Conservation (phyloP, 2,797 vertebrate species). For the Tenualosa thibaudeaui region DNA sequence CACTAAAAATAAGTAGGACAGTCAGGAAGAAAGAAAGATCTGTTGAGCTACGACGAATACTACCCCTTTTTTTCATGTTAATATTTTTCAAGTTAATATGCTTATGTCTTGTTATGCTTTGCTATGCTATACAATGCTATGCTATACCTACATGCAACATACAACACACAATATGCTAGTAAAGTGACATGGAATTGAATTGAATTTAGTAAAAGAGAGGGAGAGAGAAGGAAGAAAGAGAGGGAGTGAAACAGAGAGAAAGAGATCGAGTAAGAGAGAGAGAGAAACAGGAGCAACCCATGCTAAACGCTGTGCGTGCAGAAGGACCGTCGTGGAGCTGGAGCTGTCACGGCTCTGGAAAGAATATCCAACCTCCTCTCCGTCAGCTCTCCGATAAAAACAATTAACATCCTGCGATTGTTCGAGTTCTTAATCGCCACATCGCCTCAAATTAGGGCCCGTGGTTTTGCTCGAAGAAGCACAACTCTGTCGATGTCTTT, state of each 20-base stretch:
- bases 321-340: neutral
- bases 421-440: constrained; percentile 32
- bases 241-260: neutral
- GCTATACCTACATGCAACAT: too few species aligned
- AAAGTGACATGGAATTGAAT: too few species aligned
- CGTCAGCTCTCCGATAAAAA: constrained; percentile 25
- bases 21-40: neutral
- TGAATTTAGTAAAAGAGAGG: neutral
- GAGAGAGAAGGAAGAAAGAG: neutral
- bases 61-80: too few species aligned
- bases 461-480: constrained; percentile 12
- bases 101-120: too few species aligned
- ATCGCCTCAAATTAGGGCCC: constrained; percentile 29
- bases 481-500: neutral
- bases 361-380: constrained; percentile 27
- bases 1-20: neutral
- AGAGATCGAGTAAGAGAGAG: neutral
- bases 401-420: constrained; percentile 42
- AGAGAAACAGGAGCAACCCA: neutral
- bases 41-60: too few species aligned
- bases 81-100: too few species aligned
- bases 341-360: constrained; percentile 28
- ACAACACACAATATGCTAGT: too few species aligned
- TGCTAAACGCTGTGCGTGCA: neutral
- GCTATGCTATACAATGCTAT: too few species aligned